Evolutionary conservation across 2,888 invertebrate species (phyloP), one percentile per base, ranked within the genome.

Genomic region (Harpalus rufipes): DNA sequence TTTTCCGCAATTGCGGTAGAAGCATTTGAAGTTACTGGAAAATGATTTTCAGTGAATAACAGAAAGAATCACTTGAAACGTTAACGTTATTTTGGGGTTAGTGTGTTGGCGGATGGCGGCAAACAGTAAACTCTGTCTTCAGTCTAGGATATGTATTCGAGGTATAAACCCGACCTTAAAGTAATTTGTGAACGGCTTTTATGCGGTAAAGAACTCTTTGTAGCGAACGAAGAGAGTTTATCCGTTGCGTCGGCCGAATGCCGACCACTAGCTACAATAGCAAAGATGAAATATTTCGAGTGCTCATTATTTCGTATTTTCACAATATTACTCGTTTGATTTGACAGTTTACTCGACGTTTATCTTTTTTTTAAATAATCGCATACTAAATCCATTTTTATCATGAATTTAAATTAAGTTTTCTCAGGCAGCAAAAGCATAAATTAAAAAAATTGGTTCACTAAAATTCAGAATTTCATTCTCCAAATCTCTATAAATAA

Each of bases 131-230:
- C 63, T 63, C 12, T 0, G 21, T 63, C 10, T 63, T 63, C 12
- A 16, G 25, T 63, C 25, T 63, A 25, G 63, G 63, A 25, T 63
- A 63, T 63, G 63, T 21, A 63, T 63, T 63, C 63, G 18, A 21
- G 63, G 25, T 63, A 21, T 63, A 63, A 25, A 63, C 18, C 21
- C 25, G 25, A 12, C 63, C 25, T 25, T 63, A 63, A 25, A 18
- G 63, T 63, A 63, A 63, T 63, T 63, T 63, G 63, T 63, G 63
- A 63, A 63, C 63, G 10, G 68, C 68, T 68, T 68, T 68, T 39
- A 32, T 68, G 68, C 68, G 68, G 68, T 68, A 39, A 32, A 68
- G 68, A 68, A 68, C 39, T 68, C 14, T n/a, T 10, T 32, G 14
- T 39, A 25, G 39, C 68, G 39, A 68, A 8, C 68, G 68, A 25